Conservation (phyloP, 2,797 vertebrate species). For the Poeciliopsis infans region DNA sequence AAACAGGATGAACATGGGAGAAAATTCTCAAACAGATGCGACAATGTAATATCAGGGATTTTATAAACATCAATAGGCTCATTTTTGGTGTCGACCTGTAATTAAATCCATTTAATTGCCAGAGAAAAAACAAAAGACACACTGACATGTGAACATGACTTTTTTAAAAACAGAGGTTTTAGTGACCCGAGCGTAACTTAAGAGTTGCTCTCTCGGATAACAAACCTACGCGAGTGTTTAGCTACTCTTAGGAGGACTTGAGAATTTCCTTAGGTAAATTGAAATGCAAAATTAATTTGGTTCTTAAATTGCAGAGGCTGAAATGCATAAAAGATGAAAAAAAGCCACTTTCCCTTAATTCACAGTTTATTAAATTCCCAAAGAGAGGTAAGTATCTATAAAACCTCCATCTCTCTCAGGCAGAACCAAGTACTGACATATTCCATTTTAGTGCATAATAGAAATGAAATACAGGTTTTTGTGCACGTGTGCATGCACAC, state of each 20-base stretch:
- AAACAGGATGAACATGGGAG: background rate
- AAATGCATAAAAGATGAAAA: constrained; percentile 35
- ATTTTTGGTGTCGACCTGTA: background rate
- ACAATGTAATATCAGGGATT: background rate
- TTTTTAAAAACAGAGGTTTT: background rate
- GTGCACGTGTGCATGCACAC: background rate
- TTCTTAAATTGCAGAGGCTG: constrained; percentile 27
- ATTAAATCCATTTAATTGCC: background rate
- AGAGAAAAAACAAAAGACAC: background rate
- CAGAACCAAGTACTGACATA: constrained; percentile 38
- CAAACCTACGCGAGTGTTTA: background rate
- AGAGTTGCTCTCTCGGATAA: background rate
- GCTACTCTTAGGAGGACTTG: background rate
- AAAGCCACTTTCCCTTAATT: constrained; percentile 20
- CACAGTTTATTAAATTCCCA: constrained; percentile 35
- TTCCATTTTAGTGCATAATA: constrained; percentile 36
- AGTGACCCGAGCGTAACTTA: background rate
- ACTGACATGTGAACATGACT: background rate
- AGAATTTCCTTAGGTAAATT: constrained; percentile 13
- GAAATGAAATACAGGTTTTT: constrained; percentile 39
- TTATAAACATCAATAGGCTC: background rate
- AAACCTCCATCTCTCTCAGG: constrained; percentile 48
- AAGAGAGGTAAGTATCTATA: constrained; percentile 35
- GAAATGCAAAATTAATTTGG: constrained; percentile 12
- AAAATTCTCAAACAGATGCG: no score